Evolutionary conservation across 2,888 invertebrate genomes (phyloP), one percentile per base, ranked within the genome.

Genomic region (Ernsta delagoae): DNA sequence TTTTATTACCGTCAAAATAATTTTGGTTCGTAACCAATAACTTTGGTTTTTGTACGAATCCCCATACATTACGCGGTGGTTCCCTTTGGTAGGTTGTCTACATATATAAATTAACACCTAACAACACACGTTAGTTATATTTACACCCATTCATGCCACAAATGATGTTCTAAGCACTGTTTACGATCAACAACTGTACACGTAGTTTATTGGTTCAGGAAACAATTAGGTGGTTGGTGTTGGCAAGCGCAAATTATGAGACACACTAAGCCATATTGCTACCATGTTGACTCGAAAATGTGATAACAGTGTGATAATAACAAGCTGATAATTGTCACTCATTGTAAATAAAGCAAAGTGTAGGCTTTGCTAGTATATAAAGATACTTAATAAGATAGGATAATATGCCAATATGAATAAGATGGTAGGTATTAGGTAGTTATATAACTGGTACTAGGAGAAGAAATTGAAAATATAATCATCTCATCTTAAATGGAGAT

Each of bases 181-280:
- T 89, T 86, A 89, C 79, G 83, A 81, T 75, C 82, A 77, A 82
- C 85, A 82, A 86, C 85, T 82, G 86, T 88, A 83, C 81, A 80
- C 86, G 83, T 83, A 74, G 74, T 83, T 85, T 84, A 84, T 80
- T 77, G 76, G 60, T 78, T 78, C 77, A 79, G 83, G 83, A 83
- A 83, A 82, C 78, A 80, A 84, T 85, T 74, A 56, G 54, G n/a
- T n/a, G n/a, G n/a, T n/a, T 34, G 54, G 54, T 34, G 54, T 7
- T 31, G 34, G 57, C 11, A 5, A 6, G 80, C 73, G 82, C 83
- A 71, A 82, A 84, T 82, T 81, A 84, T 82, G 79, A 53, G 78
- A 61, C 70, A 16, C 50, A 54, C 9, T 41, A 59, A 57, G 75
- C 16, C 70, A 75, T 82, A 86, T 83, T 67, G 78, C 81, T 84